Evolutionary conservation across 1,140 invertebrate species (phyloP).

Genomic region (Neodiprion lecontei): DNA sequence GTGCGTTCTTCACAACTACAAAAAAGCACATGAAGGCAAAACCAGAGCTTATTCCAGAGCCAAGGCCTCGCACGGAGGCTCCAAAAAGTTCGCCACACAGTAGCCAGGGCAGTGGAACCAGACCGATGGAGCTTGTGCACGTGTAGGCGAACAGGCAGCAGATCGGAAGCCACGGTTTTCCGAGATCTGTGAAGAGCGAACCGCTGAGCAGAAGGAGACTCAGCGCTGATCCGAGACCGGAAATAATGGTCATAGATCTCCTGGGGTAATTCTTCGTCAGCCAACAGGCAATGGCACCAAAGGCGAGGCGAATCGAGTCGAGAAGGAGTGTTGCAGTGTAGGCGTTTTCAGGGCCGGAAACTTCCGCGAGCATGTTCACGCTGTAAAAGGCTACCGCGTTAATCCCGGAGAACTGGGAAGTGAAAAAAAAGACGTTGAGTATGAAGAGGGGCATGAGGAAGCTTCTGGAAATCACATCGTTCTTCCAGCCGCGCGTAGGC

Average conservation of each 20-base stretch:
- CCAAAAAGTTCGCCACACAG: slow-evolving; percentile 73
- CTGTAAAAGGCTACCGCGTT: slow-evolving; percentile 79
- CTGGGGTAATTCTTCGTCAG: slow-evolving; percentile 67
- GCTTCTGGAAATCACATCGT: slow-evolving; percentile 32
- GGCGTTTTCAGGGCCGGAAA: slow-evolving; percentile 63
- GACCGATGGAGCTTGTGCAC: slow-evolving; percentile 64
- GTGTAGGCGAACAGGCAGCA: slow-evolving; percentile 65
- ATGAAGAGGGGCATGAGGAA: slow-evolving; percentile 68
- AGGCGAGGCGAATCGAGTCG: slow-evolving; percentile 71
- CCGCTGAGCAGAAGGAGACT: slow-evolving; percentile 62
- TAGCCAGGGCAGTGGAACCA: slow-evolving; percentile 74
- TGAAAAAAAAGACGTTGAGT: slow-evolving; percentile 67
- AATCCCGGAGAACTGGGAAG: slow-evolving; percentile 69
- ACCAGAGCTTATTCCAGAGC: slow-evolving; percentile 69
- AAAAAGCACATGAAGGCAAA: slow-evolving; percentile 74
- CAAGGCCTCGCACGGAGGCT: slow-evolving; percentile 63
- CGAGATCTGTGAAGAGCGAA: slow-evolving; percentile 46
- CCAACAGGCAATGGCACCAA: slow-evolving; percentile 66
- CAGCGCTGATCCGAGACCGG: slow-evolving; percentile 64
- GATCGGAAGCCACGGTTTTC: slow-evolving; percentile 60
- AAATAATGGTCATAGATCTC: slow-evolving; percentile 65
- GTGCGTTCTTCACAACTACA: slow-evolving; percentile 74
- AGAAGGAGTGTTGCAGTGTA: slow-evolving; percentile 71
- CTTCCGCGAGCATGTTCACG: slow-evolving; percentile 67
- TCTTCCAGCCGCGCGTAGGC: slow-evolving; percentile 37